Evolutionary conservation across 2,888 invertebrate species (phyloP).

Genomic region (Plemyria rubiginata): DNA sequence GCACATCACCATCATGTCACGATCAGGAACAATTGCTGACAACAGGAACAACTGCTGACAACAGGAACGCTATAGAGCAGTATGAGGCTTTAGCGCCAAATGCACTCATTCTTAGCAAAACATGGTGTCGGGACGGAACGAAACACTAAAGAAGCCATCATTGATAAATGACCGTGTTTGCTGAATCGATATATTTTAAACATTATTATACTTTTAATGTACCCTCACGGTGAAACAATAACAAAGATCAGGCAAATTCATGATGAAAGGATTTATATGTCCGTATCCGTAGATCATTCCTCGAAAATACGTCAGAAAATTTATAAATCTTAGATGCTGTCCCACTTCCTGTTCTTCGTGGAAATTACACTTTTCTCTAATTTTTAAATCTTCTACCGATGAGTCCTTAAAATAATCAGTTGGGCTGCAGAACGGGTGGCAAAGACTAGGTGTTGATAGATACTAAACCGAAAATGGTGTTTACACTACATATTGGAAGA

Average conservation of each 20-base stretch:
- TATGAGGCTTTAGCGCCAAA: background rate
- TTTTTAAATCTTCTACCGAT: background rate
- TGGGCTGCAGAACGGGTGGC: background rate
- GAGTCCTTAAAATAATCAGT: background rate
- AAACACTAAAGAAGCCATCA: background rate
- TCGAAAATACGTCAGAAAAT: background rate
- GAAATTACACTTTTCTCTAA: background rate
- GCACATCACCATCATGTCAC: conserved; percentile 4
- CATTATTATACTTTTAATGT: background rate
- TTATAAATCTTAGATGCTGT: background rate
- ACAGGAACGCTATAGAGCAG: background rate
- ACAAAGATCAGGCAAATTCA: background rate
- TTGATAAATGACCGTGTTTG: background rate
- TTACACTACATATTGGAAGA: conserved; percentile 25
- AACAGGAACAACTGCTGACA: no score
- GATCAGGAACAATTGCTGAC: background rate
- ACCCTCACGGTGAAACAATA: background rate
- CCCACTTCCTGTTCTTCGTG: background rate
- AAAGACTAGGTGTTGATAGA: conserved; percentile 9
- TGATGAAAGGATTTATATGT: background rate
- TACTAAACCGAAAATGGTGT: conserved; percentile 24
- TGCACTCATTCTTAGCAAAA: background rate
- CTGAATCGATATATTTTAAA: background rate
- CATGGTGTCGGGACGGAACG: background rate
- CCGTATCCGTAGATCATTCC: background rate